Conservation (phyloP, 2,797 vertebrate genomes). For the Nasua narica region DNA sequence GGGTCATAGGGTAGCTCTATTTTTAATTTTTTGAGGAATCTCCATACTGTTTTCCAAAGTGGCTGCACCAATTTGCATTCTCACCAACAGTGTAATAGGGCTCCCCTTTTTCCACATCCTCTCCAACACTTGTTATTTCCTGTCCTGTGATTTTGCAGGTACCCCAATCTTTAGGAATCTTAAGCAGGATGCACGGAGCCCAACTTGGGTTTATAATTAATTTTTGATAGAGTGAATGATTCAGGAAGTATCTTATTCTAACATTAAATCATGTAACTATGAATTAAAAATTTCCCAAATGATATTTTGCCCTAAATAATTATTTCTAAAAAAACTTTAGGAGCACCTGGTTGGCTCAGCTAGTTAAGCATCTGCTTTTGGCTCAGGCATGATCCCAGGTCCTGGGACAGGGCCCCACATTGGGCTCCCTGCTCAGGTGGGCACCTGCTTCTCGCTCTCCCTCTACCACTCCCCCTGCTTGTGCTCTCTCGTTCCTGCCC, state of each 20-base stretch:
- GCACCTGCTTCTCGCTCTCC: not conserved
- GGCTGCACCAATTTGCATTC: too few relatives aligned
- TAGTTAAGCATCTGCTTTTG: not conserved
- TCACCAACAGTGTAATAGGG: too few relatives aligned
- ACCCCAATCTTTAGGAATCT: too few relatives aligned
- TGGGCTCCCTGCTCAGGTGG: not conserved
- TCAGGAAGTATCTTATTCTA: not conserved
- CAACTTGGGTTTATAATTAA: not conserved
- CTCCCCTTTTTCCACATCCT: too few relatives aligned
- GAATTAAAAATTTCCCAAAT: not conserved
- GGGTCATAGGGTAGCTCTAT: too few relatives aligned
- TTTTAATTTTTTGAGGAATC: too few relatives aligned
- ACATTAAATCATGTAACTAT: conserved; percentile 12
- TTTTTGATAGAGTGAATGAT: conserved; percentile 39
- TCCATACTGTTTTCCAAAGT: too few relatives aligned
- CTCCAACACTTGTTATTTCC: too few relatives aligned
- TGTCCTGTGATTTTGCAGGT: too few relatives aligned
- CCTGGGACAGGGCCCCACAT: not conserved
- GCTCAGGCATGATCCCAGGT: not conserved
- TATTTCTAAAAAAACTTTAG: not conserved
- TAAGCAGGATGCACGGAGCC: too few relatives aligned
- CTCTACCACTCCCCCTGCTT: not conserved
- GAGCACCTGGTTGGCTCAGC: too few relatives aligned
- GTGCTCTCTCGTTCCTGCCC: not conserved
- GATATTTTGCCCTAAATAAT: not conserved